Evolutionary conservation across 2,888 invertebrate genomes (phyloP).

Genomic region (Chloromyia formosa): DNA sequence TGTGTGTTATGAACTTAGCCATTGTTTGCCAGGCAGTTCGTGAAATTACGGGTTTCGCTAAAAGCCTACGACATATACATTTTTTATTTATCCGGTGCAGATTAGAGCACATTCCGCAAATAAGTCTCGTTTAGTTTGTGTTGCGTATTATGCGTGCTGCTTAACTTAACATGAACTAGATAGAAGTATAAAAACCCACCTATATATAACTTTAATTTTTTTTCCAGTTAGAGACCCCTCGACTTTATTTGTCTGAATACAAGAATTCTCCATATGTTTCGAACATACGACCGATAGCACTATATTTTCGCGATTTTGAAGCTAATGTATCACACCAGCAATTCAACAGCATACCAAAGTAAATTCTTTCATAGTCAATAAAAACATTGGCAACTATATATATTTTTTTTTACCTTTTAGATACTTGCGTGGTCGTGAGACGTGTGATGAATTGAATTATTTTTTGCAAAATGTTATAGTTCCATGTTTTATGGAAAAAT

Average conservation of each 20-base stretch:
- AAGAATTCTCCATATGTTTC: conserved; percentile 54
- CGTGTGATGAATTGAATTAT: conserved; percentile 53
- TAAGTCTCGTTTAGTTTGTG: too few relatives aligned
- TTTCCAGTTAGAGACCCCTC: conserved; percentile 50
- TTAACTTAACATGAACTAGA: too few relatives aligned
- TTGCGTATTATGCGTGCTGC: too few relatives aligned
- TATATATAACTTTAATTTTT: too few relatives aligned
- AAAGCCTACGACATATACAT: too few relatives aligned
- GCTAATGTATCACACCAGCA: conserved; percentile 51
- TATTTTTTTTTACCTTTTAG: conserved; percentile 50
- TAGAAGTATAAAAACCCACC: too few relatives aligned
- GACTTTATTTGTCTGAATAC: conserved; percentile 54
- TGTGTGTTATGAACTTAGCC: too few relatives aligned
- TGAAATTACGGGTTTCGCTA: too few relatives aligned
- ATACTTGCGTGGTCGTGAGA: conserved; percentile 57
- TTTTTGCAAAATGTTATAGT: conserved; percentile 54
- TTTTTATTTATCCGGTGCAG: too few relatives aligned
- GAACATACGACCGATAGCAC: conserved; percentile 52
- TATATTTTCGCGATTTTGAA: conserved; percentile 56
- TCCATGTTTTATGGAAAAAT: conserved; percentile 57
- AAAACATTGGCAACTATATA: background rate
- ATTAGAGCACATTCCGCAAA: too few relatives aligned
- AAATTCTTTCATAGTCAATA: conserved; percentile 29
- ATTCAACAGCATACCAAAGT: conserved; percentile 56
- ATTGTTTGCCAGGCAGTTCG: too few relatives aligned